phyloP scores from a whole-genome alignment of 2,797 vertebrate genomes.

The Cynodonichthys magdalenae region DNA sequence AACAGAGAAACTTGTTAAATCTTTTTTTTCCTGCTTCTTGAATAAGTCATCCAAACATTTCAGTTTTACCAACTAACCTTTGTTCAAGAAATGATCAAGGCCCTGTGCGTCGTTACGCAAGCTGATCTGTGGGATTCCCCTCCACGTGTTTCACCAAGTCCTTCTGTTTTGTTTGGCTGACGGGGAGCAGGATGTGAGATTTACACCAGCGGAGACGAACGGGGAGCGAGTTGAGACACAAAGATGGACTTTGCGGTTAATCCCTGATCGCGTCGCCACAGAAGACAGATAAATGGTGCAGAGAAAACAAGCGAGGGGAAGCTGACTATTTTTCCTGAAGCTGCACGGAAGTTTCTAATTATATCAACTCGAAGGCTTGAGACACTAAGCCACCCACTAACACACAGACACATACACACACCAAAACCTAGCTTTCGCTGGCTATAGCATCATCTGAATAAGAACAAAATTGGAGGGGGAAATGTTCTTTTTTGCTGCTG shows the following conservation, averaged over 20 bases:
- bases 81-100: constrained; percentile 18
- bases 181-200: constrained; percentile 70
- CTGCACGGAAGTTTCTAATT: constrained; percentile 78
- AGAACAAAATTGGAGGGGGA: constrained; percentile 83
- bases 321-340: constrained; percentile 76
- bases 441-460: constrained; percentile 67
- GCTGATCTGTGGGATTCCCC: constrained; percentile 65
- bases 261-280: constrained; percentile 59
- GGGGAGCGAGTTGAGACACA: constrained; percentile 65
- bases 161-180: constrained; percentile 66
- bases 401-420: constrained; percentile 33
- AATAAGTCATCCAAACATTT: constrained; percentile 31
- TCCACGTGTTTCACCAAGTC: constrained; percentile 43
- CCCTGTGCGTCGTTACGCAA: constrained; percentile 11
- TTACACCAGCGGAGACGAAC: constrained; percentile 57
- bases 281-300: constrained; percentile 68
- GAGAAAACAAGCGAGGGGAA: constrained; percentile 73
- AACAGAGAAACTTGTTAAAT: constrained; percentile 11
- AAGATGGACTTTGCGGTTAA: constrained; percentile 59
- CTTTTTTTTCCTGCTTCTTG: constrained; percentile 12
- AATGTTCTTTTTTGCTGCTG: constrained; percentile 63
- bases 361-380: constrained; percentile 70
- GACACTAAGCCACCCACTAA: constrained; percentile 52
- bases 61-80: constrained; percentile 19
- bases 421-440: constrained; percentile 52